Evolutionary conservation across 2,888 invertebrate species (phyloP).

Genomic region (Pelosia muscerda): DNA sequence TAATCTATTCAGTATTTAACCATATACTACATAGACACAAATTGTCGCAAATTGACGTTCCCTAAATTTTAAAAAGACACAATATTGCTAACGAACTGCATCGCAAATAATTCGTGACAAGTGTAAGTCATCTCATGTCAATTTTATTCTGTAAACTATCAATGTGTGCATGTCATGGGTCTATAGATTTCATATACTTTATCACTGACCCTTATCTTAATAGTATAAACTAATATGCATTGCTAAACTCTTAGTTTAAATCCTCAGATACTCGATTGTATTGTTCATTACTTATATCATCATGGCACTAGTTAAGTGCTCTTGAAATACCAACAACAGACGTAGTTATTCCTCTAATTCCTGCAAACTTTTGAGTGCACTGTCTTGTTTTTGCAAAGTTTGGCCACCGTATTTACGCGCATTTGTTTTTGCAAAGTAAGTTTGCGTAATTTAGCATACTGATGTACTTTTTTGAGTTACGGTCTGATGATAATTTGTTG

Average conservation of each 20-base stretch:
- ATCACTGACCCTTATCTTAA: too few species aligned
- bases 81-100: too few species aligned
- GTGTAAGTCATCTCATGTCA: too few species aligned
- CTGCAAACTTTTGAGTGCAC: constrained; percentile 2
- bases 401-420: not conserved
- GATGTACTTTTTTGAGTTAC: not conserved
- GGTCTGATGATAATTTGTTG: too few species aligned
- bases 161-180: too few species aligned
- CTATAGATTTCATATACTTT: too few species aligned
- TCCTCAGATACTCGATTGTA: not conserved
- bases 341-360: not conserved
- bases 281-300: not conserved
- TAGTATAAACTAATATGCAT: not conserved
- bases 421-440: not conserved
- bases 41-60: too few species aligned
- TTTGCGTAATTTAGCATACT: not conserved
- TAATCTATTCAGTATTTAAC: too few species aligned
- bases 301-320: not conserved
- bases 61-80: too few species aligned
- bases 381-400: constrained; percentile 9
- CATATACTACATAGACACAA: too few species aligned
- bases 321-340: not conserved
- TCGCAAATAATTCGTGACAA: too few species aligned
- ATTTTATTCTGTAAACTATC: too few species aligned
- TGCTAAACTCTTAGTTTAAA: not conserved